These are phyloP conservation scores for Acipenser oxyrinchus DNA, from an alignment of 2,797 vertebrate species.

Conservation along the genomic window DNA sequence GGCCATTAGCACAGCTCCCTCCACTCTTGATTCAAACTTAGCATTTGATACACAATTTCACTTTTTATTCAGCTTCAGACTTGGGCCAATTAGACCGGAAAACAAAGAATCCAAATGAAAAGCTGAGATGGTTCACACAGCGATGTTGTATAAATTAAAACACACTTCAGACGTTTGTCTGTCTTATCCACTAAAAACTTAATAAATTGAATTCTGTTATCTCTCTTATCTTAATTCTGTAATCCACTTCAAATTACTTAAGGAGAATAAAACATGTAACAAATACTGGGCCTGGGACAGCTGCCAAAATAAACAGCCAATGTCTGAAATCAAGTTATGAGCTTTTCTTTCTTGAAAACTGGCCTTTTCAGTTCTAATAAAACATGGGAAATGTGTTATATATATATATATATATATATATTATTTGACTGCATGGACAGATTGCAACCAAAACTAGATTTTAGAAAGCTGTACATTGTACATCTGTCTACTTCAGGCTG, in stretches of 20 bases:
- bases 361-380: too few species aligned
- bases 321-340: too few species aligned
- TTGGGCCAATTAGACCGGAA: constrained; percentile 49
- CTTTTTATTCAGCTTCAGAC: constrained; percentile 64
- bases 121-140: constrained; percentile 56
- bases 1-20: constrained; percentile 89
- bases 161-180: constrained; percentile 66
- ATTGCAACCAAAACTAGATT: too few species aligned
- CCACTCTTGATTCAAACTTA: constrained; percentile 64
- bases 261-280: constrained; percentile 37
- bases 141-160: constrained; percentile 63
- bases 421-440: too few species aligned
- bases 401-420: too few species aligned
- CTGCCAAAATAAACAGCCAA: constrained; percentile 1
- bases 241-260: constrained; percentile 43
- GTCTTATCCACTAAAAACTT: constrained; percentile 60
- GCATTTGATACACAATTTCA: constrained; percentile 71
- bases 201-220: constrained; percentile 61
- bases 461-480: too few species aligned
- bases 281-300: constrained; percentile 8
- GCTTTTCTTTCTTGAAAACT: too few species aligned
- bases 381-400: too few species aligned
- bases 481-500: too few species aligned
- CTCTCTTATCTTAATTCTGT: constrained; percentile 55
- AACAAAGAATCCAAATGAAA: constrained; percentile 62